Percentiles rank a stretch among this genome's conserved stretches.
These are phyloP conservation scores for Bilobella aurantiaca DNA, from an alignment of 1,140 invertebrate species.

Conservation along the genomic window DNA sequence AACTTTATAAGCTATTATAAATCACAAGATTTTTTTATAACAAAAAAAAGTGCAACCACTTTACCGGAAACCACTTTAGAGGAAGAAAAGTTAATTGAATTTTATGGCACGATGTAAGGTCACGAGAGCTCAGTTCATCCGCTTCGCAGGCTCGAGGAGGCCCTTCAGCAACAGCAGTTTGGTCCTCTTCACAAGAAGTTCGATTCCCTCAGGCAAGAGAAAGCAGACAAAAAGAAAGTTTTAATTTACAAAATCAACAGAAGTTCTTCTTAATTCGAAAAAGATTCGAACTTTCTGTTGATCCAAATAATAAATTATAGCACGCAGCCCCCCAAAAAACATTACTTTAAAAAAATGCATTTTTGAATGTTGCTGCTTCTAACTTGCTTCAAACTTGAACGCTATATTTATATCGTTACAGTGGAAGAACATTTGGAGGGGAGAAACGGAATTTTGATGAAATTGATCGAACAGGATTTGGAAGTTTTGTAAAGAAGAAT, in stretches of 20 bases:
- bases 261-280: no score
- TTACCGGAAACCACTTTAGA: no score
- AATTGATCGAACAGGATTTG: conserved; percentile 43
- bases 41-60: no score
- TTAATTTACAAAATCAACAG: conserved; percentile 2
- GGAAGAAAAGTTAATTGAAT: neutral
- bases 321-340: no score
- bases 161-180: neutral
- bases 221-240: conserved; percentile 5
- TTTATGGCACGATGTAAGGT: neutral
- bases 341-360: no score
- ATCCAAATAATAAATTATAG: neutral
- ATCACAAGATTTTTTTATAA: no score
- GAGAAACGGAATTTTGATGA: conserved; percentile 45
- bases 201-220: conserved; percentile 36
- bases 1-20: no score
- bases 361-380: no score
- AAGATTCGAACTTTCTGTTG: neutral
- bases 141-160: neutral
- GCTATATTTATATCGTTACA: no score
- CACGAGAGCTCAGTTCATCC: neutral
- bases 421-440: conserved; percentile 36
- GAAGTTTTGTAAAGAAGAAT: conserved; percentile 45
- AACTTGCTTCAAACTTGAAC: conserved; percentile 17
- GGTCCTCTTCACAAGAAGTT: conserved; percentile 35